A percentile compares a stretch with the other conserved stretches of the same genome.
phyloP scores from a whole-genome alignment of 2,888 invertebrate genomes.

The Taenaris catops region DNA sequence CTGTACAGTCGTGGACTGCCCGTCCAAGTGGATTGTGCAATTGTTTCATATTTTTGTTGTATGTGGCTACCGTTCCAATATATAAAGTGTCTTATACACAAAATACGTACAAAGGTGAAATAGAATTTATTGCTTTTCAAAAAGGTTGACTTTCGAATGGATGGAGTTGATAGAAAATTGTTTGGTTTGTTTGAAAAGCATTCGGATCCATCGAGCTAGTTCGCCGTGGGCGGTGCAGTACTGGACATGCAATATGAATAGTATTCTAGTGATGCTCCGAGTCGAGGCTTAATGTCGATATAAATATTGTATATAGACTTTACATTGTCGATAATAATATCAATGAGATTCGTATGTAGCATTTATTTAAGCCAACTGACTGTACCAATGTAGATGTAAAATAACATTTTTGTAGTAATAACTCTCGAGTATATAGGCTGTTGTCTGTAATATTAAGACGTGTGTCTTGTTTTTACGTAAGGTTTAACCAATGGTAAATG shows the following conservation, averaged over 20 bases:
- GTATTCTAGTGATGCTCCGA: constrained; percentile 43
- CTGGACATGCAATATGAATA: constrained; percentile 71
- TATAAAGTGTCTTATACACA: background rate
- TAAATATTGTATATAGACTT: too few relatives aligned
- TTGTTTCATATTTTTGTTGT: constrained; percentile 70
- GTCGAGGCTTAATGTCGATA: constrained; percentile 37
- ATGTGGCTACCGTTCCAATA: constrained; percentile 16
- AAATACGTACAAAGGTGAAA: background rate
- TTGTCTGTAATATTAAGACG: too few relatives aligned
- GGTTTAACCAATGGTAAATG: too few relatives aligned
- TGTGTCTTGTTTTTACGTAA: too few relatives aligned
- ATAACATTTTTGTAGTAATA: too few relatives aligned
- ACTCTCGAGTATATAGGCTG: too few relatives aligned
- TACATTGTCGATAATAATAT: too few relatives aligned
- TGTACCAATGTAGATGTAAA: too few relatives aligned
- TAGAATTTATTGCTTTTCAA: background rate
- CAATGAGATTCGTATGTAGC: too few relatives aligned
- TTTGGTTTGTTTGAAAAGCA: constrained; percentile 28
- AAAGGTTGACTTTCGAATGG: constrained; percentile 22
- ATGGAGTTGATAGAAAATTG: constrained; percentile 9
- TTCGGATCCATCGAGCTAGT: constrained; percentile 42
- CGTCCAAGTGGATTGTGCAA: constrained; percentile 54
- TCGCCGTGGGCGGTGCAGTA: constrained; percentile 67
- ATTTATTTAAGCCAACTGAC: too few relatives aligned
- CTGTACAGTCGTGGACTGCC: constrained; percentile 47